phyloP scores from a whole-genome alignment of 2,113 vertebrate species.

The Lampris incognitus region DNA sequence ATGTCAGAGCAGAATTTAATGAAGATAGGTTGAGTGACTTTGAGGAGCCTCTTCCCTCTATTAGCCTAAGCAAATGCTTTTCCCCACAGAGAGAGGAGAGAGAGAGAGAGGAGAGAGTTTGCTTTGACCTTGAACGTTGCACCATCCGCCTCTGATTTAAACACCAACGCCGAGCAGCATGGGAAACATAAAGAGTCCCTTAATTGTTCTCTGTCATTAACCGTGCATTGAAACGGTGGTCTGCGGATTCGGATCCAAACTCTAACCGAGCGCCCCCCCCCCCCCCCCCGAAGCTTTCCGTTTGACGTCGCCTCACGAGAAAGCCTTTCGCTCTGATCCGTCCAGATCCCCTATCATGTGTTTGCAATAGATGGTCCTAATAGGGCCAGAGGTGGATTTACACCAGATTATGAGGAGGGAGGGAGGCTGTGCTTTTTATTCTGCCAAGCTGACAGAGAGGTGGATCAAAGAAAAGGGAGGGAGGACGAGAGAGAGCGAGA shows the following conservation, averaged over 20 bases:
- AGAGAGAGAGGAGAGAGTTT: not conserved
- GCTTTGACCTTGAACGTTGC: constrained; percentile 71
- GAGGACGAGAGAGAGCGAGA: not conserved
- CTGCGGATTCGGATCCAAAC: too few species aligned
- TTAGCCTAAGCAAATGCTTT: constrained; percentile 74
- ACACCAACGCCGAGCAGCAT: constrained; percentile 20
- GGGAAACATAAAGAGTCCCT: constrained; percentile 26
- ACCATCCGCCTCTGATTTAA: constrained; percentile 18
- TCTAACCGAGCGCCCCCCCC: too few species aligned
- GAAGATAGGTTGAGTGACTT: constrained; percentile 77
- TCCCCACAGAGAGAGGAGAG: constrained; percentile 28
- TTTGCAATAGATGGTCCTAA: constrained; percentile 7
- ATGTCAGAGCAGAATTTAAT: constrained; percentile 80
- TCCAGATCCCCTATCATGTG: constrained; percentile 9
- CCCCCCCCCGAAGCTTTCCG: not conserved
- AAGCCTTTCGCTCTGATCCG: not conserved
- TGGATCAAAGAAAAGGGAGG: not conserved
- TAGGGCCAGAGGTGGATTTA: constrained; percentile 12
- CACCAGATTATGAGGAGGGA: constrained; percentile 18
- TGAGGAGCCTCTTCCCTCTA: constrained; percentile 67
- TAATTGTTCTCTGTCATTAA: too few species aligned
- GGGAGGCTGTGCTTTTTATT: constrained; percentile 5
- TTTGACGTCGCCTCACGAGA: not conserved
- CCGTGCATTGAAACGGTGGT: too few species aligned
- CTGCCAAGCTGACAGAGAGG: not conserved